Evolutionary conservation across 1,140 invertebrate genomes (phyloP), one percentile per base, ranked within the genome.

Genomic region (Homarus americanus): DNA sequence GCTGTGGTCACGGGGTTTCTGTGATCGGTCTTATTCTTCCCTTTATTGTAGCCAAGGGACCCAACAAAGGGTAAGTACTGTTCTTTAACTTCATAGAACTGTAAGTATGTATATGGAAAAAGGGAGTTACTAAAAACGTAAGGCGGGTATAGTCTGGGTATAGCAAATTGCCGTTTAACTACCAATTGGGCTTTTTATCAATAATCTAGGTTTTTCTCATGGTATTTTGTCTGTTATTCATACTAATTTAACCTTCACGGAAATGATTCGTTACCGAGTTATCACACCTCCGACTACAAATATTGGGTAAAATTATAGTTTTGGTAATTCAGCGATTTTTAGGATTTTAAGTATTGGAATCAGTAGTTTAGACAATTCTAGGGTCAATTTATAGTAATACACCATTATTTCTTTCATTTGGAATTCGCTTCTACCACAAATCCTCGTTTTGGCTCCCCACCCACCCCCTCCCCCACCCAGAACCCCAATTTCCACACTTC

Each of bases 21-120:
- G 95, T 96, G n/a, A 96, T 98, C 40, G 98, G 98, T 85, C 96
- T 97, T 92, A 96, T 96, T n/a, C 94, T 97, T 91, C 98, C 97
- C 4, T 96, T 98, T 93, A 96, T 98, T 93, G 96, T 97, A 2
- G 97, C 97, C 17, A 98, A 97, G 94, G 97, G 97, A 82, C 97
- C 97, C 4, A 98, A 98, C 94, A 96, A 97, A 95, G 85, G 85
- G 84, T 87, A 79, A 32, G 85, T 41, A 79, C 20, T 41, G 15
- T 58, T 58, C 0, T 49, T 49, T 49, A 15, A 10, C 53, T 4
- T 3, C 53, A 24, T 24, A 4, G 53, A 20, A 20, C 12, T 4
- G 53, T 20, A 24, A 4, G 4, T 15, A 20, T 58, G 20, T 58
- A 4, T 20, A 58, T 58, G 20, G 17, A 24, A 4, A 15, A 20